phyloP scores from a whole-genome alignment of 2,888 invertebrate species.

The Andrena trimmerana region DNA sequence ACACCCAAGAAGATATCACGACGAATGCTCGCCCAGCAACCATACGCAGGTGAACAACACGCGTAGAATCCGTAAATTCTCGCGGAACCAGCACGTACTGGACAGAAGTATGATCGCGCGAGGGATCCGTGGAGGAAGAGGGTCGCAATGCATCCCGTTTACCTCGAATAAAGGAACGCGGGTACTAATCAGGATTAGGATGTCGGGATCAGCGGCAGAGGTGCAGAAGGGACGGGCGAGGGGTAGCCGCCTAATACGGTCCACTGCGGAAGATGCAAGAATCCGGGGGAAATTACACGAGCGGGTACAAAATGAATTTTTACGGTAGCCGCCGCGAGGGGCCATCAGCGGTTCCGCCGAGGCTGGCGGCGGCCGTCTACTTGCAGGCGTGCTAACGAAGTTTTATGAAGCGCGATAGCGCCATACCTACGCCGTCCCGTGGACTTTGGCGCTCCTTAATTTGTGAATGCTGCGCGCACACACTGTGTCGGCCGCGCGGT shows the following conservation, averaged over 20 bases:
- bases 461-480: slow-evolving; percentile 80
- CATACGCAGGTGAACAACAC: neutral
- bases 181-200: slow-evolving; percentile 60
- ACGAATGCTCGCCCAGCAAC: neutral
- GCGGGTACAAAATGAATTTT: slow-evolving; percentile 75
- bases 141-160: slow-evolving; percentile 49
- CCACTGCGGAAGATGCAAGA: slow-evolving; percentile 67
- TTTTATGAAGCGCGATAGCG: slow-evolving; percentile 84
- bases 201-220: slow-evolving; percentile 29
- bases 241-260: slow-evolving; percentile 64
- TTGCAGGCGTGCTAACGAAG: slow-evolving; percentile 79
- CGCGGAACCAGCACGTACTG: neutral
- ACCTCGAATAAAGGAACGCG: slow-evolving; percentile 41
- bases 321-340: slow-evolving; percentile 70
- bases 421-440: slow-evolving; percentile 76
- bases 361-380: slow-evolving; percentile 64
- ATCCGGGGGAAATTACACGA: slow-evolving; percentile 59
- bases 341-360: slow-evolving; percentile 64
- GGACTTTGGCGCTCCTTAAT: slow-evolving; percentile 84
- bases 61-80: neutral
- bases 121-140: slow-evolving; percentile 22
- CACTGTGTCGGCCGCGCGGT: slow-evolving; percentile 73
- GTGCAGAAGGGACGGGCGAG: slow-evolving; percentile 19
- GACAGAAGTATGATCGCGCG: slow-evolving; percentile 1
- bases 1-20: neutral